Conservation (phyloP, 1,140 invertebrate genomes). For the Procambarus virginalis region DNA sequence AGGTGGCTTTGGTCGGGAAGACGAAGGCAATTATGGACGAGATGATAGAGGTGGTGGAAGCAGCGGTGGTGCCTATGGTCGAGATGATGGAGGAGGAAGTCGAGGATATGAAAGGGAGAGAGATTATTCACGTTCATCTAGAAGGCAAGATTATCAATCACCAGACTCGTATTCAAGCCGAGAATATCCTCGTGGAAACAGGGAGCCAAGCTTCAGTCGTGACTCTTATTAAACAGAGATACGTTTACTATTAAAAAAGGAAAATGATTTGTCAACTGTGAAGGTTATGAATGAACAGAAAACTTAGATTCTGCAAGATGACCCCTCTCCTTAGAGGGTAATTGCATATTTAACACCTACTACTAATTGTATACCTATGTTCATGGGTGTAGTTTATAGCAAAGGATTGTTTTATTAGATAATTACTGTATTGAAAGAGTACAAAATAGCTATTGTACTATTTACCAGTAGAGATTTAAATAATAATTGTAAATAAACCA, state of each 20-base stretch:
- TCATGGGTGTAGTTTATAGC: too few relatives aligned
- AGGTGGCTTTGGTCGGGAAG: background rate
- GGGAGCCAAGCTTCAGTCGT: background rate
- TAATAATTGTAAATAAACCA: background rate
- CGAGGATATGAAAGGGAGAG: background rate
- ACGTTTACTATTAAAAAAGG: background rate
- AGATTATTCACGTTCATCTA: background rate
- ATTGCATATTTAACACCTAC: background rate
- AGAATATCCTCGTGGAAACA: background rate
- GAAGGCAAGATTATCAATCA: background rate
- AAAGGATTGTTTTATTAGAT: too few relatives aligned
- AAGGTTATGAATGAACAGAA: background rate
- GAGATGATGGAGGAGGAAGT: background rate
- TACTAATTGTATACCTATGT: too few relatives aligned
- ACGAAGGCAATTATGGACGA: background rate
- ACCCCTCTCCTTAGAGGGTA: background rate
- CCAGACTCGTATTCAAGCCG: background rate
- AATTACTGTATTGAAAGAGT: background rate
- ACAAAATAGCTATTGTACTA: background rate
- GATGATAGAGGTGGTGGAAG: background rate
- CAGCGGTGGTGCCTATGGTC: background rate
- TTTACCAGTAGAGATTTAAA: background rate
- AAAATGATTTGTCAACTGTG: conserved; percentile 76
- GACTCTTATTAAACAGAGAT: background rate
- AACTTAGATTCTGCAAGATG: background rate